phyloP scores from a whole-genome alignment of 2,113 vertebrate species.

The Callocephalon fimbriatum region DNA sequence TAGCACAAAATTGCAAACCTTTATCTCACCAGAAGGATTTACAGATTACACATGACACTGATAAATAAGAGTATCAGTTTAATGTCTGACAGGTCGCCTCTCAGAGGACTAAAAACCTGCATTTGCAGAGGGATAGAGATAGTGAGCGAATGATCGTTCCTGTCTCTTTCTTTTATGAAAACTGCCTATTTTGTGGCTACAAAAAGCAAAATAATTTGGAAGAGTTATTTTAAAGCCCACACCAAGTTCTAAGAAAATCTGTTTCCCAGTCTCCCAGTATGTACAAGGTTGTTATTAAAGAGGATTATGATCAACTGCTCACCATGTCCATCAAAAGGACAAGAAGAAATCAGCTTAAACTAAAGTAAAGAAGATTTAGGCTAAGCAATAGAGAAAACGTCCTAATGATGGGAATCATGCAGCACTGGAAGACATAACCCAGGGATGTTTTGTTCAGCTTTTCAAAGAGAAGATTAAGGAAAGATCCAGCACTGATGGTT shows the following conservation, averaged over 20 bases:
- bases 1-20: conserved; percentile 4
- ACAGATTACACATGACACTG: conserved; percentile 8
- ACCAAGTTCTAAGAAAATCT: background rate
- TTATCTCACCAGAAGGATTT: conserved; percentile 29
- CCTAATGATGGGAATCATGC: background rate
- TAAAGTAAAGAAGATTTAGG: conserved; percentile 54
- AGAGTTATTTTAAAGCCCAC: background rate
- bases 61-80: conserved; percentile 32
- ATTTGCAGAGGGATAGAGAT: background rate
- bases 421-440: background rate
- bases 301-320: conserved; percentile 38
- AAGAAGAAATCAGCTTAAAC: conserved; percentile 55
- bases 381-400: background rate
- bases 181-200: background rate
- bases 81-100: background rate
- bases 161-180: conserved; percentile 3
- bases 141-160: background rate
- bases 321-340: conserved; percentile 30
- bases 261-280: background rate
- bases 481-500: background rate
- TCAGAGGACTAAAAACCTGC: background rate
- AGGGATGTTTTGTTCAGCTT: background rate
- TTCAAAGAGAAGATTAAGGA: background rate
- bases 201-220: conserved; percentile 6
- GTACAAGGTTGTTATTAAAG: conserved; percentile 11